Evolutionary conservation across 2,797 vertebrate species (phyloP), one percentile per base, ranked within the genome.

Genomic region (Emydoidea blandingii): DNA sequence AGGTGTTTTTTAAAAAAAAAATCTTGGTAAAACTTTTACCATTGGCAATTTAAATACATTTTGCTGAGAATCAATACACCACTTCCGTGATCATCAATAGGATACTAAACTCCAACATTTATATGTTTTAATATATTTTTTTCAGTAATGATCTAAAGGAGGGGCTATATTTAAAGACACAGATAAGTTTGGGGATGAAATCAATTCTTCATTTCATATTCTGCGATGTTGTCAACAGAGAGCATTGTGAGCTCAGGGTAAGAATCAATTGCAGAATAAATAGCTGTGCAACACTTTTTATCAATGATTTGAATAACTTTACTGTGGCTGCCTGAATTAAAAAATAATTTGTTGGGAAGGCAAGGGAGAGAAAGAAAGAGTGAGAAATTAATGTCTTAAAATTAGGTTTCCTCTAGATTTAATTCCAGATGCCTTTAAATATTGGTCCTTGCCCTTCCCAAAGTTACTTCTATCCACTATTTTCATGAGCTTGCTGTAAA

Each of bases 401-500:
- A 94, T 92, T 89, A 86, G 49, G 12, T 29, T 34, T 89, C 7
- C 34, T 86, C 53, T 44, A 81, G 34, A 59, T 93, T 95, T 89
- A 92, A 78, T 84, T 97, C 85, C 65, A 86, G 87, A 68, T 94
- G 80, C 12, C 94, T 95, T 83, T 34, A 92, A 95, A 85, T 95
- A 87, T 56, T 88, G 72, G 84, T 96, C 84, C 88, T 97, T 95
- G 88, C 94, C 93, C 92, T 97, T 97, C 87, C 85, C 49, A 72
- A 97, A 96, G 89, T 94, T 96, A 96, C 88, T 95, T 59, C 94
- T 96, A 82, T 93, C 91, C 95, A 87, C 50, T 94, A n/a, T 95
- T 97, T 96, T 96, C 91, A 94, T 79, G 91, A 96, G 95, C 93
- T 92, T 96, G 91, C 85, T 93, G 86, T 94, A 96, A 98, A 95